These are phyloP conservation scores for Helicolenus hilgendorfi DNA, from an alignment of 2,797 vertebrate species.

Conservation along the genomic window DNA sequence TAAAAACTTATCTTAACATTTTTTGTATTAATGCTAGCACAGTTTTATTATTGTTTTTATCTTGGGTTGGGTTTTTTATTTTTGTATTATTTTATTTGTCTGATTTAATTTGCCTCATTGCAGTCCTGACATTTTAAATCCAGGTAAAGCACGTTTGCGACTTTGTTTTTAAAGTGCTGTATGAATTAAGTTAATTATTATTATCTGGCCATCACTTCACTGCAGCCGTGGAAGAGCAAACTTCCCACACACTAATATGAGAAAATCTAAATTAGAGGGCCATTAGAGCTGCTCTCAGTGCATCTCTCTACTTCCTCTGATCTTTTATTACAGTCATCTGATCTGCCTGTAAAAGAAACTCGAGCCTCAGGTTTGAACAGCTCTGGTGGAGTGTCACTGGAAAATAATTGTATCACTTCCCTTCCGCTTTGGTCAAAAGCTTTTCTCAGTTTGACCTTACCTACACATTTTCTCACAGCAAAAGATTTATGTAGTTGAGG, in stretches of 20 bases:
- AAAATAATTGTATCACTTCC: slow-evolving; percentile 23
- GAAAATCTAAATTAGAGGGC: slow-evolving; percentile 20
- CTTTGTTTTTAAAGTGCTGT: neutral
- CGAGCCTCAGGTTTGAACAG: slow-evolving; percentile 27
- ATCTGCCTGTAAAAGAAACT: slow-evolving; percentile 64
- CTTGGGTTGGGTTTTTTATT: neutral
- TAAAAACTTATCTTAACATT: neutral
- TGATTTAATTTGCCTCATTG: neutral
- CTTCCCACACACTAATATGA: slow-evolving; percentile 21
- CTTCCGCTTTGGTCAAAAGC: slow-evolving; percentile 4
- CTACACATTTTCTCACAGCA: neutral
- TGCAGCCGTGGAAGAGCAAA: neutral
- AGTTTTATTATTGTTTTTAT: neutral
- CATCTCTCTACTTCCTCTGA: slow-evolving; percentile 49
- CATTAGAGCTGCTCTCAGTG: slow-evolving; percentile 52
- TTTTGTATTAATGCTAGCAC: no score
- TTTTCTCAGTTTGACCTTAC: slow-evolving; percentile 13
- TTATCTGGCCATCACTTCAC: slow-evolving; percentile 16
- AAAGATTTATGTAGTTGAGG: neutral
- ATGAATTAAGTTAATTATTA: neutral
- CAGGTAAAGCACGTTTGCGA: neutral
- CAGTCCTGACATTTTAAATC: neutral
- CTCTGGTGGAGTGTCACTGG: slow-evolving; percentile 12
- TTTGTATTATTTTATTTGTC: neutral
- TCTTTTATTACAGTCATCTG: slow-evolving; percentile 68